Conservation (phyloP, 2,888 invertebrate species). For the Melikaiella ostensackeni region DNA sequence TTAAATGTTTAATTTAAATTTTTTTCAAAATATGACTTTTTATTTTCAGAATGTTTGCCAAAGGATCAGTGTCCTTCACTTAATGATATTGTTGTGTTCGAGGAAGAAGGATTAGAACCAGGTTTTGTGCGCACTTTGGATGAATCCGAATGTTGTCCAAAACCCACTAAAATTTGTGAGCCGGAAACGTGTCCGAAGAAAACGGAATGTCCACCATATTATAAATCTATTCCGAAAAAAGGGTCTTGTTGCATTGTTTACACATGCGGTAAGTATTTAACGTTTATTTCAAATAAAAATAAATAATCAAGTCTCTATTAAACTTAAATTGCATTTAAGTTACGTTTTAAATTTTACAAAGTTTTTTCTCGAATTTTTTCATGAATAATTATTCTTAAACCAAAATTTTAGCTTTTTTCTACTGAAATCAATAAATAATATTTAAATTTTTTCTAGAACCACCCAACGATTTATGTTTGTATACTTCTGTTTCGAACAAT, state of each 20-base stretch:
- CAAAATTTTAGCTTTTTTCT: no score
- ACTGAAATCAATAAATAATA: no score
- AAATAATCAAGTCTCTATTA: no score
- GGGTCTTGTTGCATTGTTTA: conserved; percentile 84
- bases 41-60: conserved; percentile 84
- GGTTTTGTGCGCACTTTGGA: conserved; percentile 82
- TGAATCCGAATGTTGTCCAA: conserved; percentile 86
- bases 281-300: no score
- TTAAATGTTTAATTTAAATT: background rate
- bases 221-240: conserved; percentile 74
- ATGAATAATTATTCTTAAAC: no score
- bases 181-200: conserved; percentile 82
- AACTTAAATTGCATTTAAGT: no score
- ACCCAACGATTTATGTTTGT: conserved; percentile 83
- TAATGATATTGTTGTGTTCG: conserved; percentile 74
- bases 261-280: conserved; percentile 80
- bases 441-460: conserved; percentile 77
- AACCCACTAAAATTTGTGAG: conserved; percentile 81
- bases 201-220: conserved; percentile 81
- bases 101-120: conserved; percentile 78
- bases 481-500: conserved; percentile 79
- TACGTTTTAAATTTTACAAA: no score
- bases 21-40: conserved; percentile 12
- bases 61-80: conserved; percentile 81
- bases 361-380: no score